Percentiles rank a stretch among this genome's conserved stretches.
phyloP scores from a whole-genome alignment of 2,113 vertebrate genomes.

The Vulpes ferrilata region DNA sequence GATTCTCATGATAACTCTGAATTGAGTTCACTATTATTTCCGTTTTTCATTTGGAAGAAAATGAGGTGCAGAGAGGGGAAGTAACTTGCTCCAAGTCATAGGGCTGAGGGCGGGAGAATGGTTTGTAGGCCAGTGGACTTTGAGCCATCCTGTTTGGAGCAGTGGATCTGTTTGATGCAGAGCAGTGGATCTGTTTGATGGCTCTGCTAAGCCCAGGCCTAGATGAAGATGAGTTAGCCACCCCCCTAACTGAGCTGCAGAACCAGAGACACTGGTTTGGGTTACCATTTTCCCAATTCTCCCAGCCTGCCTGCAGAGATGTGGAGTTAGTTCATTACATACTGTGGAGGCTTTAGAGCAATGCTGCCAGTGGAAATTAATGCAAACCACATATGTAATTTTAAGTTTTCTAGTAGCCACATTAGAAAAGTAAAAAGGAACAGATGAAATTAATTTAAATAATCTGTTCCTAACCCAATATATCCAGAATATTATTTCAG shows the following conservation, averaged over 20 bases:
- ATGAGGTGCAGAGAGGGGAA: neutral
- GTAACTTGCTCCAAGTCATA: neutral
- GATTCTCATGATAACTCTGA: neutral
- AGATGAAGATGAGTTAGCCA: neutral
- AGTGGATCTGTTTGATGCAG: neutral
- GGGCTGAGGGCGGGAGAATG: neutral
- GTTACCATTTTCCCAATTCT: neutral
- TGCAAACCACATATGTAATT: neutral
- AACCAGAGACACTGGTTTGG: neutral
- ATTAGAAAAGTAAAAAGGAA: constrained; percentile 21
- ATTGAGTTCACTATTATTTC: neutral
- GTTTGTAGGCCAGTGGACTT: neutral
- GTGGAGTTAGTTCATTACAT: neutral
- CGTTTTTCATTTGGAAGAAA: neutral
- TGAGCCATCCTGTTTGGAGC: neutral
- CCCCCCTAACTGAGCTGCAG: neutral
- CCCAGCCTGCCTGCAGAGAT: neutral
- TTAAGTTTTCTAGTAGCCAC: neutral
- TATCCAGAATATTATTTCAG: constrained; percentile 35
- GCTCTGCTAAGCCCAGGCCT: neutral
- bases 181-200: neutral
- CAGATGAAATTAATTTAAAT: constrained; percentile 17
- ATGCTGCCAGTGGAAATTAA: neutral
- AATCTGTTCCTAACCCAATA: neutral
- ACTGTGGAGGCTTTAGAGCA: neutral